A percentile compares a stretch with the other conserved stretches of the same genome.
phyloP scores from a whole-genome alignment of 2,888 invertebrate species.

The Andrena haemorrhoa region DNA sequence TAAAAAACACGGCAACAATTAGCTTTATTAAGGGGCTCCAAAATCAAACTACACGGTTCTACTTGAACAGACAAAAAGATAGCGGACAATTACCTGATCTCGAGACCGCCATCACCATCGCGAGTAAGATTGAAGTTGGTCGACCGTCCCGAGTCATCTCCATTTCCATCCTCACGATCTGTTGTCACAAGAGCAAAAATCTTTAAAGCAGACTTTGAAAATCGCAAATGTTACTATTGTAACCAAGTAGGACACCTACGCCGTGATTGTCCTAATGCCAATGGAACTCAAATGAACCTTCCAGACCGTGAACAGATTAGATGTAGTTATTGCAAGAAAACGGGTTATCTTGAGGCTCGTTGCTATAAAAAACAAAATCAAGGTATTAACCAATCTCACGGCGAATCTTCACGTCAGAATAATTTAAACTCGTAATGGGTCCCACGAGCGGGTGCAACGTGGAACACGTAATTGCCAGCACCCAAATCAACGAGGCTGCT shows the following conservation, averaged over 20 bases:
- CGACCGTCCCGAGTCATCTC: too few relatives aligned
- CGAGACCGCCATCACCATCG: background rate
- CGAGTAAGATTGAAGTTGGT: background rate
- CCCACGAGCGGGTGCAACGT: background rate
- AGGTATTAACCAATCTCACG: too few relatives aligned
- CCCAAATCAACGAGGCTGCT: background rate
- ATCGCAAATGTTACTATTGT: background rate
- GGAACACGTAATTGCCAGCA: background rate
- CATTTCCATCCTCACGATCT: too few relatives aligned
- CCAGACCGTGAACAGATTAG: background rate
- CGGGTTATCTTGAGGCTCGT: background rate
- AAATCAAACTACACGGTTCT: background rate
- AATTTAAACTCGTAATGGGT: background rate
- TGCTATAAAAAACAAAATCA: background rate
- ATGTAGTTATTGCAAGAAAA: background rate
- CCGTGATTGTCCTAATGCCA: background rate
- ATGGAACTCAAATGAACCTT: rapidly evolving
- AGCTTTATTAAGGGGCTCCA: background rate
- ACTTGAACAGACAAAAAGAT: background rate
- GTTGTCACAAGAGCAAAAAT: background rate
- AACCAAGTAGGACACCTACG: background rate
- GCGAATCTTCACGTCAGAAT: too few relatives aligned
- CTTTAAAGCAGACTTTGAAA: background rate
- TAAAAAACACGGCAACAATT: background rate
- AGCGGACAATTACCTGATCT: background rate